These are phyloP conservation scores for Papilio helenus DNA, from an alignment of 1,140 invertebrate genomes.

Conservation along the genomic window DNA sequence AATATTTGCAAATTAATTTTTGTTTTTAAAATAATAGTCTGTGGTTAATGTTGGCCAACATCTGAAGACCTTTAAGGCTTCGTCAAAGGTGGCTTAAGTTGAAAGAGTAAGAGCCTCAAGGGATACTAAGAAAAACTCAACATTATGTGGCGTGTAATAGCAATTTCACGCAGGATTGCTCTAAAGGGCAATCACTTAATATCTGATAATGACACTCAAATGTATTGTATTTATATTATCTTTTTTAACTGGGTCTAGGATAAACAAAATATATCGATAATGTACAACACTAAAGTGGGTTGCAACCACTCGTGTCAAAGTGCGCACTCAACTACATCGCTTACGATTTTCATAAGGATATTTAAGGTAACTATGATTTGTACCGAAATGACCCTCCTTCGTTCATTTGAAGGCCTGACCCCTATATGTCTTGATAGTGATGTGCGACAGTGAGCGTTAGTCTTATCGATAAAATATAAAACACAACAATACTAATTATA, in stretches of 20 bases:
- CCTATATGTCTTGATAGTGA: constrained; percentile 68
- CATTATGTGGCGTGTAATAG: background rate
- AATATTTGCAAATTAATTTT: background rate
- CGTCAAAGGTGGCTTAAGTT: background rate
- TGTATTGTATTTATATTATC: constrained; percentile 51
- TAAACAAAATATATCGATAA: constrained; percentile 48
- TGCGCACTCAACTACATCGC: constrained; percentile 59
- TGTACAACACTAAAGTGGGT: constrained; percentile 47
- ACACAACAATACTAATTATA: background rate
- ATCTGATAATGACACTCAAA: constrained; percentile 52
- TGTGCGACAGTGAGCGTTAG: constrained; percentile 36
- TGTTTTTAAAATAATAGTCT: background rate
- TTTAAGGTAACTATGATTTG: constrained; percentile 78
- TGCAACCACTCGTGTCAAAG: constrained; percentile 57
- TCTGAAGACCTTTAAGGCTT: background rate
- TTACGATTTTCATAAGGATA: constrained; percentile 65
- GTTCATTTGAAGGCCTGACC: constrained; percentile 73
- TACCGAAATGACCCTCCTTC: constrained; percentile 63
- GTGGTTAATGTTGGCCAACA: background rate
- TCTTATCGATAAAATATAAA: constrained; percentile 41
- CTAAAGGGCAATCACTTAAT: constrained; percentile 41
- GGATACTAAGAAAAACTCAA: background rate
- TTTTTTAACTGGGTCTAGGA: constrained; percentile 53
- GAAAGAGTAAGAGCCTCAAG: constrained; percentile 10
- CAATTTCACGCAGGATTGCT: constrained; percentile 7